Evolutionary conservation across 2,797 vertebrate species (phyloP).

Genomic region (Spizella passerina): DNA sequence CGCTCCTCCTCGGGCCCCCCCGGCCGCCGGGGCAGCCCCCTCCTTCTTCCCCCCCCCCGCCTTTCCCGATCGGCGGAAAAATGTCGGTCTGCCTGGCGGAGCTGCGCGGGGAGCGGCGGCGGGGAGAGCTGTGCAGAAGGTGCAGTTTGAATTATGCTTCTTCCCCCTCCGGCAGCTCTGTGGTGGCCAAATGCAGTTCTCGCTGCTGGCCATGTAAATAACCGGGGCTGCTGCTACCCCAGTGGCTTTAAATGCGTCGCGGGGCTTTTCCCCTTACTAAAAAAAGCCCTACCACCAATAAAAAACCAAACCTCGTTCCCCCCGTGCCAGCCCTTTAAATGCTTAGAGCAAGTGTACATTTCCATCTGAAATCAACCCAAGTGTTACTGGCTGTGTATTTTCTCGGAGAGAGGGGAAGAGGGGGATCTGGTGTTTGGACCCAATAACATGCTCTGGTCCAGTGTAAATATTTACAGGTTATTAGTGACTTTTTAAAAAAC

Average conservation of each 20-base stretch:
- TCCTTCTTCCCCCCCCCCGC: background rate
- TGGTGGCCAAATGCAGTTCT: conserved; percentile 67
- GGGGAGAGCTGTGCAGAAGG: conserved; percentile 69
- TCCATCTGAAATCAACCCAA: conserved; percentile 61
- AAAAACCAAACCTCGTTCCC: background rate
- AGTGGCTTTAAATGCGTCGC: background rate
- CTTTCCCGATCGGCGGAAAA: conserved; percentile 58
- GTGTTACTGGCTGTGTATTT: conserved; percentile 61
- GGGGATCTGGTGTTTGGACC: conserved; percentile 67
- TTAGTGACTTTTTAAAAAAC: conserved; percentile 75
- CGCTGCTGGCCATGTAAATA: conserved; percentile 64
- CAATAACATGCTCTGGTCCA: conserved; percentile 65
- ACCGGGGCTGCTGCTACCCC: conserved; percentile 43
- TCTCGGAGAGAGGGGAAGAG: background rate
- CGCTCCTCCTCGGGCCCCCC: conserved; percentile 1
- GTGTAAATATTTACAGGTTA: conserved; percentile 82
- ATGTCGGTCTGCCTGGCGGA: conserved; percentile 75
- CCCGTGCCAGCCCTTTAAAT: conserved; percentile 54
- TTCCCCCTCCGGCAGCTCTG: conserved; percentile 66
- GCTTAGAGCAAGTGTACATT: conserved; percentile 57
- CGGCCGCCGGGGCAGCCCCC: background rate
- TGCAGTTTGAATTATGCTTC: conserved; percentile 74
- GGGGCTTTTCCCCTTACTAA: conserved; percentile 13
- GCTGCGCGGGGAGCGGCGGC: conserved; percentile 66
- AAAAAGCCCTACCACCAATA: background rate